phyloP scores from a whole-genome alignment of 2,113 vertebrate species.

The Pristiophorus japonicus region DNA sequence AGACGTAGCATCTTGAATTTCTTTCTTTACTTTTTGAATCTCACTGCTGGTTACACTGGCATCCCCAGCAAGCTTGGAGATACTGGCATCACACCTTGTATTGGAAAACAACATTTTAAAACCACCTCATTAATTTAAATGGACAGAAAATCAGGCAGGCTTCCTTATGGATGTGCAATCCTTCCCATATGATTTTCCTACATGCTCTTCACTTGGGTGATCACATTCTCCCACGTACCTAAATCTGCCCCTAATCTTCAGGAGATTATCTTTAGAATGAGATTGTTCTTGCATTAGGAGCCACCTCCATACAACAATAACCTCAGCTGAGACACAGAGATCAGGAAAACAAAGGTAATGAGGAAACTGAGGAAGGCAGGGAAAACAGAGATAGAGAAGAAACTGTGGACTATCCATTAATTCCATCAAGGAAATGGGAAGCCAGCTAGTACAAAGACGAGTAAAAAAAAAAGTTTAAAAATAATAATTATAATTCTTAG shows the following conservation, averaged over 20 bases:
- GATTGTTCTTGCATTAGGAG: not conserved
- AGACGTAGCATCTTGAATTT: slow-evolving; percentile 53
- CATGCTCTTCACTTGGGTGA: not conserved
- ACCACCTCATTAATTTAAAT: not conserved
- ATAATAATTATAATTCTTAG: not conserved
- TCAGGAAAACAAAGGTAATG: not conserved
- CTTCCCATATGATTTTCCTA: not conserved
- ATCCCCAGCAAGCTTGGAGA: slow-evolving; percentile 63
- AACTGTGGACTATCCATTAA: not conserved
- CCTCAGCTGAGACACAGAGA: not conserved
- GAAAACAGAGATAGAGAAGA: not conserved
- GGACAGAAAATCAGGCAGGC: not conserved
- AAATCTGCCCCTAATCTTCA: not conserved
- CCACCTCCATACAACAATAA: not conserved
- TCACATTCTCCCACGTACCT: not conserved
- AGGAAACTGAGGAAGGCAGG: not conserved
- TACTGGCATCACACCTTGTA: slow-evolving; percentile 71
- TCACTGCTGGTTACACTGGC: slow-evolving; percentile 51
- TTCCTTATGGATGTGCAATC: not conserved
- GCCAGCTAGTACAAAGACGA: not conserved
- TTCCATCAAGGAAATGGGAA: not conserved
- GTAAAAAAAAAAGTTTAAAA: not conserved
- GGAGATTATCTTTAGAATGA: not conserved
- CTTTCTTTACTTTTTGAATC: slow-evolving; percentile 55
- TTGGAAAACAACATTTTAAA: slow-evolving; percentile 35